Conservation (phyloP, 2,888 invertebrate species). For the Cephus pulcher region DNA sequence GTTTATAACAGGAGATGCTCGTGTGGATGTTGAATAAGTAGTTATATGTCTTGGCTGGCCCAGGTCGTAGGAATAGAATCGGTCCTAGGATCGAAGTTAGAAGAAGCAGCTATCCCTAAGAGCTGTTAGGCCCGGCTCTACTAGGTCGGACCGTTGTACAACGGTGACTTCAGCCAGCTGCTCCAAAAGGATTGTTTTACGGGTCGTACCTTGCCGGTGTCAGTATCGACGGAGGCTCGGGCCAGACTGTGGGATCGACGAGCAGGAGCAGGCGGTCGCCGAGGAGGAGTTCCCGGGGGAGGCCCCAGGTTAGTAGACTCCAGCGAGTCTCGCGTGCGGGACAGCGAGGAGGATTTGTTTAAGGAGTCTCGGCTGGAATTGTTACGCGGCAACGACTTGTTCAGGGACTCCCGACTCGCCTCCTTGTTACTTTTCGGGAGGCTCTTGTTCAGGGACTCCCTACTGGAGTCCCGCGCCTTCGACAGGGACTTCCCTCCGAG, state of each 20-base stretch:
- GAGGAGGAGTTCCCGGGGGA: conserved; percentile 52
- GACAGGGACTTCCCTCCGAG: conserved; percentile 49
- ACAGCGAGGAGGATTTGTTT: conserved; percentile 59
- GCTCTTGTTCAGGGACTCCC: conserved; percentile 59
- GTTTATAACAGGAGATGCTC: neutral
- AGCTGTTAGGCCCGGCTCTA: conserved; percentile 36
- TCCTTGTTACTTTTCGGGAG: conserved; percentile 50
- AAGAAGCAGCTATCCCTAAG: conserved; percentile 39
- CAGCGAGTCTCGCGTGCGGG: conserved; percentile 58
- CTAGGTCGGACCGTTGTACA: conserved; percentile 68
- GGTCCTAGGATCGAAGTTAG: conserved; percentile 2
- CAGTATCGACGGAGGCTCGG: conserved; percentile 63
- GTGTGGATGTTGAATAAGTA: neutral
- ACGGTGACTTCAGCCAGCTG: conserved; percentile 73
- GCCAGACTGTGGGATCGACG: conserved; percentile 61
- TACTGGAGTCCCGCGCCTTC: conserved; percentile 53
- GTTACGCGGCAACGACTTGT: conserved; percentile 58
- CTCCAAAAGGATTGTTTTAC: conserved; percentile 77
- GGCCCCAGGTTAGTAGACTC: conserved; percentile 53
- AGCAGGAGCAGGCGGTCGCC: conserved; percentile 65
- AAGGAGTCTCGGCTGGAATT: conserved; percentile 58
- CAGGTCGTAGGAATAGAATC: conserved; percentile 2
- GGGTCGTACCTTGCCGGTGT: conserved; percentile 78
- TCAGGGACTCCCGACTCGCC: conserved; percentile 52
- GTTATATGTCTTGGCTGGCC: neutral